Conservation (phyloP, 2,797 vertebrate genomes). For the Stomatorhinus walkeri region DNA sequence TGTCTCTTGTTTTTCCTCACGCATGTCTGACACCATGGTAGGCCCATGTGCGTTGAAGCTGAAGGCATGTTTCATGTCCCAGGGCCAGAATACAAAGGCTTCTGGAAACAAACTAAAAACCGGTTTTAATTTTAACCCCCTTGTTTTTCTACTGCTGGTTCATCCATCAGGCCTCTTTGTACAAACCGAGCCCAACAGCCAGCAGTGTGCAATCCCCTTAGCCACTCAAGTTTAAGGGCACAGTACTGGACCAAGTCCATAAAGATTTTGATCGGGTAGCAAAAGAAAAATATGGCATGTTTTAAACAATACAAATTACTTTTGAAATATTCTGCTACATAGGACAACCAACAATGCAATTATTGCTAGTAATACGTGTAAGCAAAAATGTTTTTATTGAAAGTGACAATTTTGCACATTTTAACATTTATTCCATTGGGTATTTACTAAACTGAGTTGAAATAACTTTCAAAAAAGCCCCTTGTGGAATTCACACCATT, state of each 20-base stretch:
- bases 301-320: not conserved
- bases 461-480: slow-evolving; percentile 5
- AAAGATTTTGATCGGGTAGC: not conserved
- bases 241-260: not conserved
- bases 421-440: slow-evolving; percentile 9
- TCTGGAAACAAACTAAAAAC: not conserved
- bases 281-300: not conserved
- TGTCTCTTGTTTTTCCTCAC: not conserved
- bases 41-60: not conserved
- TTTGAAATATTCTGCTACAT: not conserved
- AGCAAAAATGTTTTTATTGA: slow-evolving; percentile 16
- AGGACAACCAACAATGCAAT: not conserved
- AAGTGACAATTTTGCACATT: slow-evolving; percentile 14
- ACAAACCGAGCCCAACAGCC: not conserved
- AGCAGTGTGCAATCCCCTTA: not conserved
- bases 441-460: slow-evolving; percentile 9
- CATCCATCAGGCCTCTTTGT: not conserved
- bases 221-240: not conserved
- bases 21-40: not conserved
- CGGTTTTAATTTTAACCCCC: not conserved
- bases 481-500: not conserved
- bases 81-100: not conserved
- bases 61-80: not conserved
- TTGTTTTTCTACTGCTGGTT: not conserved
- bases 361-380: not conserved